phyloP scores from a whole-genome alignment of 2,113 vertebrate genomes.

The Verasper variegatus region DNA sequence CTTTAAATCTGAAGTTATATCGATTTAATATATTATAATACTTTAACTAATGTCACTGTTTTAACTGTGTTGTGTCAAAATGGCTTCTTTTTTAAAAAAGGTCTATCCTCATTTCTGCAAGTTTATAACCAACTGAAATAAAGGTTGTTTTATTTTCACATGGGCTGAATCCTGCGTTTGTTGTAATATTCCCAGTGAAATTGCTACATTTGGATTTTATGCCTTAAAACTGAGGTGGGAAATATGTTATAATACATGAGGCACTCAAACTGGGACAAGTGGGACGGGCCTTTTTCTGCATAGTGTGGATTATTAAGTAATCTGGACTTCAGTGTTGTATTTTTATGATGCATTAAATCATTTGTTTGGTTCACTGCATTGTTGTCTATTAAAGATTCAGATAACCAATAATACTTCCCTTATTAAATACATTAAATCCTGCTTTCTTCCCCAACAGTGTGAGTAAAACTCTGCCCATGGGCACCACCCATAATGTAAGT shows the following conservation, averaged over 20 bases:
- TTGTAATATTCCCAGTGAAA: not conserved
- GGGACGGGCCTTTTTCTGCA: not conserved
- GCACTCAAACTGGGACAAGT: not conserved
- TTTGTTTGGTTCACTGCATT: not conserved
- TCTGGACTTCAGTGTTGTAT: not conserved
- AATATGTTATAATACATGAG: not conserved
- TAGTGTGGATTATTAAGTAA: not conserved
- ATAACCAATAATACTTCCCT: not conserved
- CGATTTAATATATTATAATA: no score
- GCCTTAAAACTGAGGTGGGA: not conserved
- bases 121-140: no score
- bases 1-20: not conserved
- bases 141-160: not conserved
- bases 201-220: not conserved
- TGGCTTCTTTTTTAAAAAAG: no score
- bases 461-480: slow-evolving; percentile 82
- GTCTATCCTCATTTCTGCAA: no score
- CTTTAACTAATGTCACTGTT: no score
- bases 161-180: not conserved
- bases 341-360: not conserved
- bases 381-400: not conserved
- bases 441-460: slow-evolving; percentile 80
- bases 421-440: not conserved
- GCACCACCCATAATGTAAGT: slow-evolving; percentile 81
- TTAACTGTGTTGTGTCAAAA: no score